These are phyloP conservation scores for Actias luna DNA, from an alignment of 2,888 invertebrate genomes.

Conservation along the genomic window DNA sequence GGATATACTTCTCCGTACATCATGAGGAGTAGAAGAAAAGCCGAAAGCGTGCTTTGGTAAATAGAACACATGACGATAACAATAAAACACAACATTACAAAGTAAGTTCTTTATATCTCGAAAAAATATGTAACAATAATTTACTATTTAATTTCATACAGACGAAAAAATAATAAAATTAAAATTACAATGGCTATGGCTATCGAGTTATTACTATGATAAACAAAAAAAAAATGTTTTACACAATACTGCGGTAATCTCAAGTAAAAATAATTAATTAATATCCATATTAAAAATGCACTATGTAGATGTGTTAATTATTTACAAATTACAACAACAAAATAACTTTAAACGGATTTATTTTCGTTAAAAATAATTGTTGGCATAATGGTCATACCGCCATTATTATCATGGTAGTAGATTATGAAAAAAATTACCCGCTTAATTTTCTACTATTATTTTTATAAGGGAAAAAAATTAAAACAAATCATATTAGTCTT, in stretches of 20 bases:
- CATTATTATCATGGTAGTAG: background rate
- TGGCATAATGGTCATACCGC: background rate
- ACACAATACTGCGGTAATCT: constrained; percentile 65
- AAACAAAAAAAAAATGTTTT: constrained; percentile 43
- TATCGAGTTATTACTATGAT: constrained; percentile 51
- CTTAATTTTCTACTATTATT: background rate
- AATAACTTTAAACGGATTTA: background rate
- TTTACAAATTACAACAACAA: constrained; percentile 18
- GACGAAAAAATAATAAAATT: constrained; percentile 65
- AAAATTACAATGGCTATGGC: constrained; percentile 64
- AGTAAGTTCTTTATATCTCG: constrained; percentile 76
- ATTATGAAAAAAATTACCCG: background rate
- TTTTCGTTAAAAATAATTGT: background rate
- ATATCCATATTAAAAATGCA: constrained; percentile 17
- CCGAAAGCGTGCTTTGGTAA: no score
- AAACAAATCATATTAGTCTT: background rate
- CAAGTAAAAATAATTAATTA: constrained; percentile 29
- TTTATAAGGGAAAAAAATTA: background rate
- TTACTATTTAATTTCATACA: constrained; percentile 66
- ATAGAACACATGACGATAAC: no score
- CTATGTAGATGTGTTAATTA: constrained; percentile 18
- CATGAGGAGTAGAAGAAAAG: no score
- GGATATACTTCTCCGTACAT: no score
- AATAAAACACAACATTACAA: constrained; percentile 61
- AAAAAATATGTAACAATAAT: constrained; percentile 74